phyloP scores from a whole-genome alignment of 2,888 invertebrate genomes.

The Bursaphelenchus okinawaensis region DNA sequence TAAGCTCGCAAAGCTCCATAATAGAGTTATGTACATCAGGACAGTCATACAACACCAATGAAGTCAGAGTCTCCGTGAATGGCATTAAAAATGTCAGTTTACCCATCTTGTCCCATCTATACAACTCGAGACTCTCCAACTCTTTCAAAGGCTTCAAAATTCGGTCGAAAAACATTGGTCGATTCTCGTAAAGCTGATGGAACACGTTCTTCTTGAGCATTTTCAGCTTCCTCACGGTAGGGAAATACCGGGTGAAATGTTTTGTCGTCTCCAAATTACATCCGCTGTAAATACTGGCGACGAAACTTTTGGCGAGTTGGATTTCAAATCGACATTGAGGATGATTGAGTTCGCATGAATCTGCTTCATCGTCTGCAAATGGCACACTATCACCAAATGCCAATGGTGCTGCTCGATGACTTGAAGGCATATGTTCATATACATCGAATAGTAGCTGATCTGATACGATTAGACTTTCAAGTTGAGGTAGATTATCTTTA shows the following conservation, averaged over 20 bases:
- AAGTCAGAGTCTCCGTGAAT: conserved; percentile 67
- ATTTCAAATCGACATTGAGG: background rate
- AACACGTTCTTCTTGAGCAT: background rate
- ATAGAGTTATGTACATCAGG: conserved; percentile 65
- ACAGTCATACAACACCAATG: conserved; percentile 77
- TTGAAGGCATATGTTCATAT: background rate
- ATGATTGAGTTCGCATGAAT: background rate
- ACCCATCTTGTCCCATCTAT: conserved; percentile 60
- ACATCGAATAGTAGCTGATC: conserved; percentile 2
- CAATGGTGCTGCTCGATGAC: conserved; percentile 1
- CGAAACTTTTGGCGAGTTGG: background rate
- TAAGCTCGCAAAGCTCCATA: conserved; percentile 61
- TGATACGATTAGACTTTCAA: conserved; percentile 15
- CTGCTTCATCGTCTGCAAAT: conserved; percentile 1
- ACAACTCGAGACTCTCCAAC: conserved; percentile 41
- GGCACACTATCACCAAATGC: background rate
- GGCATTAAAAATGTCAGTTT: conserved; percentile 68
- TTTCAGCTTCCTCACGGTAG: conserved; percentile 24
- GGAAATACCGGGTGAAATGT: conserved; percentile 33
- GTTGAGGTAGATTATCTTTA: conserved; percentile 23
- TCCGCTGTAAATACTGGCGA: background rate
- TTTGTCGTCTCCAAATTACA: conserved; percentile 26
- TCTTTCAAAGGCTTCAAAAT: conserved; percentile 33
- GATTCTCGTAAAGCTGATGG: conserved; percentile 3
- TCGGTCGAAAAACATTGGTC: conserved; percentile 23